Conservation (phyloP, 2,113 vertebrate genomes). For the rabbit (Oryctolagus cuniculus) region DNA sequence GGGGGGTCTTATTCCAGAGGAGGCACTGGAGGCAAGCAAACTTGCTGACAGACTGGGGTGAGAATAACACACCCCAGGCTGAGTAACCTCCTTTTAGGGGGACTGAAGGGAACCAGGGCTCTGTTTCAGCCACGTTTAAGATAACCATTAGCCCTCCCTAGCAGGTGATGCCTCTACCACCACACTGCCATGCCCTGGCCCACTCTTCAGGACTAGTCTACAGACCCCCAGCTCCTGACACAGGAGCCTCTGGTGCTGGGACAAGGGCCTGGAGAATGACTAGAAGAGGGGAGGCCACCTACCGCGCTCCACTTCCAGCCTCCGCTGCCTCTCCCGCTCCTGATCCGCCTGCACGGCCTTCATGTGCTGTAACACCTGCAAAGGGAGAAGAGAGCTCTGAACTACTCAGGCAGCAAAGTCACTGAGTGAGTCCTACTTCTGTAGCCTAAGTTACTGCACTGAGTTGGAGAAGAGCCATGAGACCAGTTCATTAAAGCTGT, state of each 20-base stretch:
- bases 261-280: background rate
- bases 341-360: constrained; percentile 92
- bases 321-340: constrained; percentile 93
- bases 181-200: background rate
- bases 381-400: background rate
- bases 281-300: background rate
- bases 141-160: background rate
- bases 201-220: background rate
- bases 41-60: background rate
- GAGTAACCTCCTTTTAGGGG: background rate
- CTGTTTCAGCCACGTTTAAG: background rate
- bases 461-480: background rate
- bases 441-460: background rate
- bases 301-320: constrained; percentile 92
- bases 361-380: constrained; percentile 97
- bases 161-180: background rate
- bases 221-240: background rate
- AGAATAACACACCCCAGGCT: background rate
- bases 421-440: background rate
- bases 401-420: background rate
- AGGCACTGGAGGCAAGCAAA: no score
- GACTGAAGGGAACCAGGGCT: background rate
- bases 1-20: no score
- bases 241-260: background rate
- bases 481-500: background rate